phyloP scores from a whole-genome alignment of 2,113 vertebrate species.

The Varanus salvator region DNA sequence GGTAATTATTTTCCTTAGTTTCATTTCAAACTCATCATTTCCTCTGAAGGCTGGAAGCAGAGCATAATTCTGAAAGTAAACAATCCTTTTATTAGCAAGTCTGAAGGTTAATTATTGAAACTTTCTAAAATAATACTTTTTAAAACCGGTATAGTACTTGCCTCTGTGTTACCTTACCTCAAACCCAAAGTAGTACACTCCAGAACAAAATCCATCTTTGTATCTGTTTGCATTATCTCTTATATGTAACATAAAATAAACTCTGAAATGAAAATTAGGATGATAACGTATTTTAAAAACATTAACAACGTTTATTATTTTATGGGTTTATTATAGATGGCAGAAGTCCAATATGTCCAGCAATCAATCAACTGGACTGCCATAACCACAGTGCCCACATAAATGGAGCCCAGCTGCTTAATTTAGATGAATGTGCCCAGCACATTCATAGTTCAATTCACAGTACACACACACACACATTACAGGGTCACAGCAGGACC shows the following conservation, averaged over 20 bases:
- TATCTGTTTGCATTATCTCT: not conserved
- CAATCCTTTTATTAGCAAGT: not conserved
- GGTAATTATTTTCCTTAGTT: too few species aligned
- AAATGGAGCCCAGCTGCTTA: not conserved
- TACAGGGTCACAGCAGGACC: too few species aligned
- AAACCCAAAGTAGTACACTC: not conserved
- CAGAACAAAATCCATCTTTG: not conserved
- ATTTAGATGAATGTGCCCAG: not conserved
- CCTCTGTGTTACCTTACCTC: not conserved
- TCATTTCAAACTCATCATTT: not conserved
- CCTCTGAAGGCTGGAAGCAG: not conserved
- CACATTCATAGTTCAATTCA: too few species aligned
- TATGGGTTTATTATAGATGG: not conserved
- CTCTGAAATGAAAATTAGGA: not conserved
- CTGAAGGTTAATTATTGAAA: not conserved
- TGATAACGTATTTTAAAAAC: not conserved
- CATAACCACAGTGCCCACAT: not conserved
- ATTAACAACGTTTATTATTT: too few species aligned
- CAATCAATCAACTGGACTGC: not conserved
- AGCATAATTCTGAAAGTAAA: not conserved
- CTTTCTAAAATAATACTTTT: not conserved
- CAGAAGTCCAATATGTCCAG: not conserved
- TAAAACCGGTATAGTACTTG: not conserved
- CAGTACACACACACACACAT: too few species aligned
- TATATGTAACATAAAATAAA: rapidly evolving